Evolutionary conservation across 2,113 vertebrate species (phyloP).

Genomic region (Struthidea cinerea): DNA sequence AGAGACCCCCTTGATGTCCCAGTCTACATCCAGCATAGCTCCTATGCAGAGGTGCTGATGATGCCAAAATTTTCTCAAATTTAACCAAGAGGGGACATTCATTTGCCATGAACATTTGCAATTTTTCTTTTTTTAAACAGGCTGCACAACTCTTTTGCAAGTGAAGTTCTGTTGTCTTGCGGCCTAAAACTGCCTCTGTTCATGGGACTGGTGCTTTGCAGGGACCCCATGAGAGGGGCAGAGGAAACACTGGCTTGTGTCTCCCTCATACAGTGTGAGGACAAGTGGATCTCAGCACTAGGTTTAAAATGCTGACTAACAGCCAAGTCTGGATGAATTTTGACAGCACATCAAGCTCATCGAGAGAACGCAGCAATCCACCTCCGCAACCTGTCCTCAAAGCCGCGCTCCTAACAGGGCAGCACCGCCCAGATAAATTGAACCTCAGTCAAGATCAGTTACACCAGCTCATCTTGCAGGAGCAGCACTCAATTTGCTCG

Average conservation of each 20-base stretch:
- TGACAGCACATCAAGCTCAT: not conserved
- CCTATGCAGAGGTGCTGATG: not conserved
- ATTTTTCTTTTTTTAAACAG: not conserved
- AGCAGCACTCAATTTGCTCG: not conserved
- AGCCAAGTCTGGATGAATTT: not conserved
- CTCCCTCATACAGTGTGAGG: accelerated
- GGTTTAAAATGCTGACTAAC: not conserved
- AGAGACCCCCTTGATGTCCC: not conserved
- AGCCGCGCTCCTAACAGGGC: not conserved
- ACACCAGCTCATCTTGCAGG: not conserved
- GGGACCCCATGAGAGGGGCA: not conserved
- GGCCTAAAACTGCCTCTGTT: not conserved
- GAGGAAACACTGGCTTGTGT: not conserved
- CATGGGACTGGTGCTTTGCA: not conserved
- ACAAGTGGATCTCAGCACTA: not conserved
- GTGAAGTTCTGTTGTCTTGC: not conserved
- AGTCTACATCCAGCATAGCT: not conserved
- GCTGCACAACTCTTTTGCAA: not conserved
- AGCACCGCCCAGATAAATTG: accelerated
- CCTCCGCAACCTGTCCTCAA: not conserved
- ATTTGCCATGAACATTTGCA: accelerated
- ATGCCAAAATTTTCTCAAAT: not conserved
- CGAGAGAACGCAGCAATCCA: accelerated
- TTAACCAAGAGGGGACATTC: not conserved
- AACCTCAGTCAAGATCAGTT: not conserved